Base-by-base conservation (phyloP, 2,797 vertebrate genomes). In the Paramormyrops hopkinsi region DNA sequence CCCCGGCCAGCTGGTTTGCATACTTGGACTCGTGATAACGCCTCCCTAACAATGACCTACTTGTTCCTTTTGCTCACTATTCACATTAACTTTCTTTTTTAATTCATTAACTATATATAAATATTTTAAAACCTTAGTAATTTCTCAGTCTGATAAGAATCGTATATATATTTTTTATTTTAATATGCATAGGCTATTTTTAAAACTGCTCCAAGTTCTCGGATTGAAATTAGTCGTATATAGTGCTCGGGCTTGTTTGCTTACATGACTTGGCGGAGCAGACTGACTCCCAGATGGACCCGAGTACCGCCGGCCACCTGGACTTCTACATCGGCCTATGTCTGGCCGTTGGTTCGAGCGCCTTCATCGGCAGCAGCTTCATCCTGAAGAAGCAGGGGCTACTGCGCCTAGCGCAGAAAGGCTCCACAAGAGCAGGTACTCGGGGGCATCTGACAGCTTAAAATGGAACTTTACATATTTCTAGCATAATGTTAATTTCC, bases 371-470 rank as follows among this genome's bases (percentile, higher is more conserved):
- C 0, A 48, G 92, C 2, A 97, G 96, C 90, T 97, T 97, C 92
- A 96, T 97, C 73, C 93, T 98, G 89, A 97, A 97, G 93, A 97
- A 98, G 94, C 97, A 97, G 92, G 97, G 96, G 54, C 94, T 97
- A 69, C 94, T 98, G 84, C 95, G 96, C 91, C 90, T 97, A 91
- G 94, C 94, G 89, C 91, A 94, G 90, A 96, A 92, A n/a, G 96
- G 96, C 2, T 96, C 95, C 2, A 92, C 92, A 91, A 93, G 97
- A 94, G 96, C 97, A 96, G 76, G 76, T 82, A 46, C 7, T 17
- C 69, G 25, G 9, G 62, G 69, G 4, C 4, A 73, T 6, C 29
- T 73, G 69, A 17, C 12, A 37, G 33, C 4, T 73, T 73, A 37
- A 37, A 37, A 73, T 37, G 69, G 6, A 73, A 37, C 69, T 17